These are phyloP conservation scores for Cricetomys ansorgei DNA, from an alignment of 2,113 vertebrate species.

Conservation along the genomic window DNA sequence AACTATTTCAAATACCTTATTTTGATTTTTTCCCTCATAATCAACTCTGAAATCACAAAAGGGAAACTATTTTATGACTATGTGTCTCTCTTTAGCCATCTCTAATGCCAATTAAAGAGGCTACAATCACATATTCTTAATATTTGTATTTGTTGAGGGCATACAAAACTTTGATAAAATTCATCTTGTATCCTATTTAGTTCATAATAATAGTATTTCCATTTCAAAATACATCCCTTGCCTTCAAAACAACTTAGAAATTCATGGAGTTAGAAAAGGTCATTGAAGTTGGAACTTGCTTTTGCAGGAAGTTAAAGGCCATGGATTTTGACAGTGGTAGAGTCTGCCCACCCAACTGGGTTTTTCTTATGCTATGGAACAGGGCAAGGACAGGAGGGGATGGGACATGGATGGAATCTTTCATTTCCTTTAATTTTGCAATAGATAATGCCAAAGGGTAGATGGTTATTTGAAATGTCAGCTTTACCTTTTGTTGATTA, in stretches of 20 bases:
- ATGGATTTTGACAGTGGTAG: no score
- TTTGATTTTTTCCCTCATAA: background rate
- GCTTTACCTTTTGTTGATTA: constrained; percentile 66
- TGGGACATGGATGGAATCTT: background rate
- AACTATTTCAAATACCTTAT: background rate
- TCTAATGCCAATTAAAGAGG: background rate
- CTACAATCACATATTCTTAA: background rate
- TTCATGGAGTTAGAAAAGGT: background rate
- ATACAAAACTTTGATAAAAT: background rate
- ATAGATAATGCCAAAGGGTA: constrained; percentile 41
- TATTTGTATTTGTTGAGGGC: background rate
- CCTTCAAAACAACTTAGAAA: background rate
- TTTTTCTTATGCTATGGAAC: background rate
- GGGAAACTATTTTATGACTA: background rate
- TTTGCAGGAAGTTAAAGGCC: background rate
- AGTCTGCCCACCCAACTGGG: rapidly evolving
- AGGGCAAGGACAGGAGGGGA: background rate
- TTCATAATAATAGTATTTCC: constrained; percentile 3
- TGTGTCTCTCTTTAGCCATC: background rate
- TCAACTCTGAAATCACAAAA: background rate
- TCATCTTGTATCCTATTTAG: background rate
- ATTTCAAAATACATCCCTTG: background rate
- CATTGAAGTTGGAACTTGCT: background rate
- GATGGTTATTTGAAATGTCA: constrained; percentile 67
- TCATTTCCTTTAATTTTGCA: constrained; percentile 45